Evolutionary conservation across 2,888 invertebrate species (phyloP), one percentile per base, ranked within the genome.

Genomic region (Shargacucullia verbasci): DNA sequence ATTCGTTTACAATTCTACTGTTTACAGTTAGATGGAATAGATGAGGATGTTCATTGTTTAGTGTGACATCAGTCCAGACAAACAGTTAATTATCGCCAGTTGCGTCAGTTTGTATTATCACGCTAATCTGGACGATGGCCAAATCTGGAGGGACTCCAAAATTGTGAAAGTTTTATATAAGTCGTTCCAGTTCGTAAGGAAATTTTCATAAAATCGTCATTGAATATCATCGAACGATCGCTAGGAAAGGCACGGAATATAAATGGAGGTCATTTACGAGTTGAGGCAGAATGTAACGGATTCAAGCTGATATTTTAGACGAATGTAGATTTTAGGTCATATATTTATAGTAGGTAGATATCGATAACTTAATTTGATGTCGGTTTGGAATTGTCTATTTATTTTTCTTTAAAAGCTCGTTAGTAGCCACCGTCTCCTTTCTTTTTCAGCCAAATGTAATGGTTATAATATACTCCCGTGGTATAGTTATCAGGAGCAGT

Each of bases 151-250:
- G 29, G 12, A 13, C 7, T 44, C 14, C 1, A 37, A 44, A 62
- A 55, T 46, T 34, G 53, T 40, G 25, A 38, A 58, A 72, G 34
- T 73, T 67, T 43, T 39, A 55, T 20, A 4, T 11, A 68, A 60
- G 40, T 47, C n/a, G 49, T 59, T 54, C 37, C 35, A 15, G 25
- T 58, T 31, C n/a, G 33, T n/a, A 41, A 31, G 14, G 43, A 53
- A 48, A 65, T 70, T 68, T 73, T 70, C 62, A 73, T 71, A 73
- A 68, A 71, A 68, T 63, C 46, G 59, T 63, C 73, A 68, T 68
- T 68, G 62, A 68, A 73, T 65, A 63, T 68, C 60, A 68, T 59
- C 39, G 40, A 53, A 70, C 55, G 71, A 47, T 48, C 40, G 41
- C 33, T 2, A 27, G 34, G 46, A 29, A 60, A 46, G 52, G 57